Evolutionary conservation across 2,888 invertebrate species (phyloP).

Genomic region (Caenorhabditis macrosperma): DNA sequence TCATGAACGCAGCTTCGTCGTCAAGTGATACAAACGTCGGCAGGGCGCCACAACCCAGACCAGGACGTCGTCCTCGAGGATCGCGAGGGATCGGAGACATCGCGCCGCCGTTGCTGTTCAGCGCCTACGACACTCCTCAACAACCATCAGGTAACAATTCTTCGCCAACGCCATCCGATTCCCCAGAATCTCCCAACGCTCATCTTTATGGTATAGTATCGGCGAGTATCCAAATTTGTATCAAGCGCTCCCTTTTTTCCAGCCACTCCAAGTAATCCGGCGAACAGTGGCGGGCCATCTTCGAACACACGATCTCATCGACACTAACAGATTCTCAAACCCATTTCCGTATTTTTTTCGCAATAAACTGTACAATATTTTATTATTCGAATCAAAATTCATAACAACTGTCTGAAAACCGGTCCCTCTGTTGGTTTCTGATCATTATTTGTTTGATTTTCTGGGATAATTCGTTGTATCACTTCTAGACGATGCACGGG

Average conservation of each 20-base stretch:
- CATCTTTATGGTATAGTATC: slow-evolving; percentile 41
- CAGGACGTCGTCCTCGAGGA: slow-evolving; percentile 22
- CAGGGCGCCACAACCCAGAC: slow-evolving; percentile 19
- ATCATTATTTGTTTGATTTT: not conserved
- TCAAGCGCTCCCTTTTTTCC: not conserved
- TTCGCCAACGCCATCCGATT: slow-evolving; percentile 40
- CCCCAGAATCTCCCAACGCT: slow-evolving; percentile 49
- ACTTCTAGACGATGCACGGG: slow-evolving; percentile 29
- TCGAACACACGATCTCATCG: slow-evolving; percentile 49
- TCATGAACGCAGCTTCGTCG: not conserved
- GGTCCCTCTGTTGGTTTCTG: not conserved
- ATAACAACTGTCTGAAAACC: not conserved
- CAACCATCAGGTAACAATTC: slow-evolving; percentile 5
- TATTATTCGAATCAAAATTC: not conserved
- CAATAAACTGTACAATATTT: not conserved
- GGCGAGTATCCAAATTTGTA: not conserved
- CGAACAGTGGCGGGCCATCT: slow-evolving; percentile 25
- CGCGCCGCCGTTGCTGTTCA: slow-evolving; percentile 8
- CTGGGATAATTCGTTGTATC: not conserved
- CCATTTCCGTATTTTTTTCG: not conserved
- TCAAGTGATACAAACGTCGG: not conserved
- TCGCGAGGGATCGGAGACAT: not conserved
- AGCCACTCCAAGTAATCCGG: slow-evolving; percentile 31
- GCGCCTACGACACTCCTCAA: slow-evolving; percentile 39
- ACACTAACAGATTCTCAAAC: slow-evolving; percentile 12